Evolutionary conservation across 2,888 invertebrate species (phyloP).

Genomic region (Horisme vitalbata): DNA sequence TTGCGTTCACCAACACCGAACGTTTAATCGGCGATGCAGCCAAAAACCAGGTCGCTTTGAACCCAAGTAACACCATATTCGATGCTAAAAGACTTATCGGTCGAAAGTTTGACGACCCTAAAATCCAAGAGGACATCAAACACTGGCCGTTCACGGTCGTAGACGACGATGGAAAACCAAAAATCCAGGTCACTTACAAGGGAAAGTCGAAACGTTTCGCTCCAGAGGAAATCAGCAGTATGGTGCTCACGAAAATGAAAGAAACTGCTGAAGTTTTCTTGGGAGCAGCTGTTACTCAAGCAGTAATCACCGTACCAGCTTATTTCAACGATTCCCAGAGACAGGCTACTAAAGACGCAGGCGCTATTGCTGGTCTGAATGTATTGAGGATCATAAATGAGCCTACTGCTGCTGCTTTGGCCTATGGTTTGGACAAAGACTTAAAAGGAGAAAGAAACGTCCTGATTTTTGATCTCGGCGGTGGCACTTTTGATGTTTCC

Average conservation of each 20-base stretch:
- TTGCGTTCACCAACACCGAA: conserved; percentile 85
- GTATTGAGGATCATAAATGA: conserved; percentile 92
- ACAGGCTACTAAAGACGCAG: conserved; percentile 92
- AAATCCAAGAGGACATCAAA: conserved; percentile 90
- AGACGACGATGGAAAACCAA: conserved; percentile 85
- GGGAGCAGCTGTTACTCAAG: conserved; percentile 85
- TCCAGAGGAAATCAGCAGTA: conserved; percentile 88
- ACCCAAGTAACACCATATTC: conserved; percentile 89
- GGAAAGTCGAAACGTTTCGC: conserved; percentile 84
- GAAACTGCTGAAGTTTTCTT: conserved; percentile 88
- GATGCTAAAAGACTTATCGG: conserved; percentile 93
- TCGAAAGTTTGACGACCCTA: conserved; percentile 87
- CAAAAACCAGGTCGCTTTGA: conserved; percentile 87
- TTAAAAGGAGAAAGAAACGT: conserved; percentile 84
- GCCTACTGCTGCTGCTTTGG: conserved; percentile 89
- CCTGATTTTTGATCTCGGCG: conserved; percentile 85
- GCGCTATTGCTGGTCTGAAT: conserved; percentile 88
- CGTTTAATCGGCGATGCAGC: conserved; percentile 87
- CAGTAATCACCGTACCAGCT: conserved; percentile 91
- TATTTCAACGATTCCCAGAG: conserved; percentile 89
- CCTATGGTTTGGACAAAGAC: conserved; percentile 87
- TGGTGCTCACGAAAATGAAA: conserved; percentile 82
- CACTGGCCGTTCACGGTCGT: conserved; percentile 92
- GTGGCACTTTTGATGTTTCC: conserved; percentile 91
- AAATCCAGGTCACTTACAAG: conserved; percentile 85